Conservation (phyloP, 2,797 vertebrate genomes). For the Oreonectes daqikongensis region DNA sequence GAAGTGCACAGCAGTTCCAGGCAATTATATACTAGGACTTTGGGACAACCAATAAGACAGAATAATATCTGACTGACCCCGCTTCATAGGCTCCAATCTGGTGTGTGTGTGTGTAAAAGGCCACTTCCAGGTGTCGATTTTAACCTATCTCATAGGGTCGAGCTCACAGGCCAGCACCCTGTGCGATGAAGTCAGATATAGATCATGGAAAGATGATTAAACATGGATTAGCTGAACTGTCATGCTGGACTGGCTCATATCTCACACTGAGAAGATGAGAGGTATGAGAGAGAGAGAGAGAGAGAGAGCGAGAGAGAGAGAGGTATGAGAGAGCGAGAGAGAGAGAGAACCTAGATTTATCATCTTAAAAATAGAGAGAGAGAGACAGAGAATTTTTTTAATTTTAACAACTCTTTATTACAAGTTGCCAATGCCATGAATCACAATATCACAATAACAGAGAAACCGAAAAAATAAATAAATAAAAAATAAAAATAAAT, state of each 20-base stretch:
- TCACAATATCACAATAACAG: no score
- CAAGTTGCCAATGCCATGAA: no score
- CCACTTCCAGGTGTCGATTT: conserved; percentile 12
- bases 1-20: no score
- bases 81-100: background rate
- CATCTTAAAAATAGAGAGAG: no score
- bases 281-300: background rate
- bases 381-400: no score
- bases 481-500: no score
- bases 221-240: conserved; percentile 83
- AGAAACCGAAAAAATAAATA: no score
- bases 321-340: no score
- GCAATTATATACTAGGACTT: no score
- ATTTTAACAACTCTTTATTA: no score
- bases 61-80: background rate
- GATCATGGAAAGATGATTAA: conserved; percentile 80
- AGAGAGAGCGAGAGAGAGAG: no score
- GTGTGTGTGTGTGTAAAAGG: background rate
- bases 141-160: conserved; percentile 16
- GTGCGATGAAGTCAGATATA: conserved; percentile 26
- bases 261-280: conserved; percentile 28
- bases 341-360: no score
- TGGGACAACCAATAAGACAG: background rate
- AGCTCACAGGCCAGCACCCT: conserved; percentile 12
- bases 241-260: conserved; percentile 70